Base-by-base conservation (phyloP, 2,888 invertebrate genomes). In the Ecdyonurus torrentis region DNA sequence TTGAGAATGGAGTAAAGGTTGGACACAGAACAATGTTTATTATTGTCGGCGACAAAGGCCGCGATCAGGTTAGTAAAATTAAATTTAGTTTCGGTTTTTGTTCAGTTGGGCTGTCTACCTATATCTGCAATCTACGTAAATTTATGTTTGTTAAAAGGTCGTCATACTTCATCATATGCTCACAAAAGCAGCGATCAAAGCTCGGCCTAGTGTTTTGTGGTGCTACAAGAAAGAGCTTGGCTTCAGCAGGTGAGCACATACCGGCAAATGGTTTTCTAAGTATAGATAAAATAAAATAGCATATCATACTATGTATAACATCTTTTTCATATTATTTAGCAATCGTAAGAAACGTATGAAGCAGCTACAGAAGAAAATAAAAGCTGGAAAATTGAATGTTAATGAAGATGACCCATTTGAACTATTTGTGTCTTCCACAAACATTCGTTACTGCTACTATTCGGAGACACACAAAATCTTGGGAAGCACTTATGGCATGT, bases 331-430 rank as follows among this genome's bases (percentile, higher is more conserved):
- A 66, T 64, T 18, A 67, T 67, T 59, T 66, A 89, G 94, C 72
- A 91, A 96, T 73, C 85, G 94, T 5, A 91, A 94, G 71, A 98
- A 98, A 75, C 82, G 92, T 67, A 93, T 94, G 78, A 91, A 92
- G 71, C 80, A 83, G 65, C 71, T 89, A 15, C 83, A 87, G 69
- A 85, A 84, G 69, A 95, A 94, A 78, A 86, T 93, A 37, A 88
- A 91, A 70, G 84, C 88, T 1, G 96, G 93, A 0, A 91, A 90
- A 74, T 73, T 93, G 37, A 89, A 89, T 72, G 83, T 95, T 0
- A 90, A 94, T 66, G 95, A 97, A 72, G 96, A 96, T 68, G 95
- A 98, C 73, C 85, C 97, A 0, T 98, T 99, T 78, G 97, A 99
- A 75, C 78, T 95, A 15, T 99, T 99, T 74, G 81, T 99, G 65